Percentiles rank a stretch among this genome's conserved stretches.
Conservation (phyloP, 1,140 invertebrate species). For the Ephestia elutella region DNA sequence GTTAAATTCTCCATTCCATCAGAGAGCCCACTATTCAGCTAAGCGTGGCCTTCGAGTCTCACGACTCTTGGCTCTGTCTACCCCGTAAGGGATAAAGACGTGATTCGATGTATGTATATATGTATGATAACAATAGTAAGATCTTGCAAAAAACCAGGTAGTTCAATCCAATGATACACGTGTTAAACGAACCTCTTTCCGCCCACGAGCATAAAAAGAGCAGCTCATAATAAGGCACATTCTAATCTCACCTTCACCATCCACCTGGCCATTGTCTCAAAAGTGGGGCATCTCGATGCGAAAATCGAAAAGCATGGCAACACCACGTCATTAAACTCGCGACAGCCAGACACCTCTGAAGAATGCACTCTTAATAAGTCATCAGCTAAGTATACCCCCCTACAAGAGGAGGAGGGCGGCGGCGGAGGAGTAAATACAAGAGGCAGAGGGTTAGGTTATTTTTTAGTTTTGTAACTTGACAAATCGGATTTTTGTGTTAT, state of each 20-base stretch:
- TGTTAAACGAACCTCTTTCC: too few species aligned
- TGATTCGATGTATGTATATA: too few species aligned
- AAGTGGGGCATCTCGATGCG: slow-evolving; percentile 31
- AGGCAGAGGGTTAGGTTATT: neutral
- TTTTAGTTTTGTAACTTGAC: too few species aligned
- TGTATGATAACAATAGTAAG: too few species aligned
- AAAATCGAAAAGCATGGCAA: slow-evolving; percentile 30
- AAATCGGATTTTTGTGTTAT: neutral
- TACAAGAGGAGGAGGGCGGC: slow-evolving; percentile 14
- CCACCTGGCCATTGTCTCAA: slow-evolving; percentile 19
- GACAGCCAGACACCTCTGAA: slow-evolving; percentile 68
- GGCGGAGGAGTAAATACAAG: neutral
- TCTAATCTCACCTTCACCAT: neutral
- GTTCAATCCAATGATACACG: too few species aligned
- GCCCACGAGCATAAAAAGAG: neutral
- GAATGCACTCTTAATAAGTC: slow-evolving; percentile 73
- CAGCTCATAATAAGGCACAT: neutral
- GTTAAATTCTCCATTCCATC: too few species aligned
- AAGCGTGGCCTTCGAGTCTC: too few species aligned
- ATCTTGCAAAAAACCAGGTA: too few species aligned
- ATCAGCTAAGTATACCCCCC: slow-evolving; percentile 69
- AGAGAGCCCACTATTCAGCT: too few species aligned
- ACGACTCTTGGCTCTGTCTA: too few species aligned
- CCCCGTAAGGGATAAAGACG: too few species aligned
- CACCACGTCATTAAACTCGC: slow-evolving; percentile 63